Base-by-base conservation (phyloP, 2,113 vertebrate species). In the Xenotilapia flavipinnis region DNA sequence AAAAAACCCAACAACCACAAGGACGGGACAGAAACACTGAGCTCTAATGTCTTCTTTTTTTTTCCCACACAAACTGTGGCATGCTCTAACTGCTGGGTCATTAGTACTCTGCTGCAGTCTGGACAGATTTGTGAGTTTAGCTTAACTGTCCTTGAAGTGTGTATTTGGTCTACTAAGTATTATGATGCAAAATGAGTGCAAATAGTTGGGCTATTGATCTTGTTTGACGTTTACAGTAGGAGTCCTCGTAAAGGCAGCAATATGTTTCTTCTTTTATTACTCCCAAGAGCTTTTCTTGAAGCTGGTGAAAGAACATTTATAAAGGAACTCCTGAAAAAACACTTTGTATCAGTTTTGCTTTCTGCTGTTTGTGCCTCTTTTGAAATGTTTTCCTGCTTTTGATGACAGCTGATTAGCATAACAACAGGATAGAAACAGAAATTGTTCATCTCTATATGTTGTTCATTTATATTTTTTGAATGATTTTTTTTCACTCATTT, bases 131-230 rank as follows among this genome's bases (percentile, higher is more conserved):
- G 73, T 28, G 0, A 42, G 33, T 38, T 42, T 23, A 60, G 53
- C 53, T 10, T 53, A 42, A 54, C 31, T 42, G 53, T 42, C 79
- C 79, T 80, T 80, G 31, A 56, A 40, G 13, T 80, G 9, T 23
- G 17, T 38, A 40, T 42, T 26, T 26, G 21, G 14, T 40, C 33
- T 23, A 12, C 36, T 56, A 40, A 38, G 6, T 21, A 80, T 56
- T 56, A 26, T 80, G 33, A 80, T 56, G 51, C 79, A 40, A 40
- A 80, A 56, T 21, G n/a, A 54, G 3, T 17, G n/a, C 33, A 55
- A 11, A 26, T 15, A 10, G 55, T 55, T 54, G 45, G 3, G 0
- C 19, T 51, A 28, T 33, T 31, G 9, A 73, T 45, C 21, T 77
- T 19, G 10, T n/a, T 31, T 51, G 45, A 77, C 6, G 1, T 21